Evolutionary conservation across 2,797 vertebrate genomes (phyloP), one percentile per base, ranked within the genome.

Genomic region (Dicrostonyx torquatus): DNA sequence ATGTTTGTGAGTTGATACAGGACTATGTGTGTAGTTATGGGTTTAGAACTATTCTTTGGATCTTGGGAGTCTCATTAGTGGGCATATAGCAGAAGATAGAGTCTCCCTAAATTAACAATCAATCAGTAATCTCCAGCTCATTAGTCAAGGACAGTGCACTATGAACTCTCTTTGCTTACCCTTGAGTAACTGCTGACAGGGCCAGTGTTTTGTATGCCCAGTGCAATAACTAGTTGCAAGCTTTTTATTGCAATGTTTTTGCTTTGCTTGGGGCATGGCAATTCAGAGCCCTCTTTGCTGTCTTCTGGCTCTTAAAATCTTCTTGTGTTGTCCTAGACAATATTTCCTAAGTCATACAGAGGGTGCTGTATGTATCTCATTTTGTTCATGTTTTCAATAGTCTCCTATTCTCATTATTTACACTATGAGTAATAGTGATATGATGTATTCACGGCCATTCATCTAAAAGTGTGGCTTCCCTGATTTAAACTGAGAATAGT

Each of bases 211-310:
- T 66, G 11, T 11, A 66, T 17, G 18, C 31, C 20, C 11, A 50
- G 31, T n/a, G 11, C 31, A 68, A 50, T 22, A 48, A 48, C 6
- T 7, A n/a, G 6, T 12, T 24, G 9, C 29, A 45, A 45, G 15
- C 22, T 64, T 60, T 34, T 83, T 64, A 45, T 20, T 83, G 60
- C 15, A 64, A 64, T 31, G 5, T 20, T 64, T 64, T 9, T 62
- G 15, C 45, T 45, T 29, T 45, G 4, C 5, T 0, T 45, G 64
- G 58, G 5, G 29, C 5, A 45, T 45, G 17, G 1, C 8, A 12
- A 20, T 45, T 20, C 29, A 5, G 0, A 64, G 26, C 2, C 9
- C 17, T 12, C 20, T 40, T 60, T 4, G 1, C 8, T 26, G 13
- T 29, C 78, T 60, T 40, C 22, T 37, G 17, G 55, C 13, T 40